Conservation (phyloP, 2,888 invertebrate genomes). For the Machimus rusticus region DNA sequence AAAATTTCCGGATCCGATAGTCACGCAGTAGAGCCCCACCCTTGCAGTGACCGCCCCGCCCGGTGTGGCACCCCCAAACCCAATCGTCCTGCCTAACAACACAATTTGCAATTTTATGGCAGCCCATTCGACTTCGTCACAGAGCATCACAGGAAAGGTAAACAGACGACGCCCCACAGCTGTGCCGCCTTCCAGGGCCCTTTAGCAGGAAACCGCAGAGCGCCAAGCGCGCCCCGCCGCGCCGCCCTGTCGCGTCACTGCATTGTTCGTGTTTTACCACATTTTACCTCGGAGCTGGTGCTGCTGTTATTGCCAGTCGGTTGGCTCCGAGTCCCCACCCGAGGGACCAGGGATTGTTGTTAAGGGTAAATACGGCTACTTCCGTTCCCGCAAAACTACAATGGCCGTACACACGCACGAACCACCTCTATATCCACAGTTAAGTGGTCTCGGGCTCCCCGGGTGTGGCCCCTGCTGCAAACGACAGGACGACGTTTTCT, state of each 20-base stretch:
- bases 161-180: conserved; percentile 3
- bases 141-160: conserved; percentile 19
- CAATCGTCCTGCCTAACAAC: background rate
- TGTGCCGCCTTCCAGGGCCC: background rate
- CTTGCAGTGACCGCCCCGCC: background rate
- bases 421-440: background rate
- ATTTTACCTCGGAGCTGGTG: background rate
- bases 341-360: conserved; percentile 23
- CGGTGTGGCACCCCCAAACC: background rate
- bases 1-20: background rate
- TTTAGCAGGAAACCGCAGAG: conserved; percentile 17
- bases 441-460: conserved; percentile 9
- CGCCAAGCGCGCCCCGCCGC: background rate
- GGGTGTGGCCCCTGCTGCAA: background rate
- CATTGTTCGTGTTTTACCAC: conserved; percentile 19
- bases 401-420: background rate
- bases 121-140: conserved; percentile 15
- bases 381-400: conserved; percentile 31
- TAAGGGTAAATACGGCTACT: conserved; percentile 36
- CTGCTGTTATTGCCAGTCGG: background rate
- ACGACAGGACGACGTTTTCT: background rate
- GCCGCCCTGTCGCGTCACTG: background rate
- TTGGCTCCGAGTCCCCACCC: background rate
- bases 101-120: conserved; percentile 33
- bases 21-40: background rate